These are phyloP conservation scores for Sylvilagus floridanus DNA, from an alignment of 2,797 vertebrate species.

Conservation along the genomic window DNA sequence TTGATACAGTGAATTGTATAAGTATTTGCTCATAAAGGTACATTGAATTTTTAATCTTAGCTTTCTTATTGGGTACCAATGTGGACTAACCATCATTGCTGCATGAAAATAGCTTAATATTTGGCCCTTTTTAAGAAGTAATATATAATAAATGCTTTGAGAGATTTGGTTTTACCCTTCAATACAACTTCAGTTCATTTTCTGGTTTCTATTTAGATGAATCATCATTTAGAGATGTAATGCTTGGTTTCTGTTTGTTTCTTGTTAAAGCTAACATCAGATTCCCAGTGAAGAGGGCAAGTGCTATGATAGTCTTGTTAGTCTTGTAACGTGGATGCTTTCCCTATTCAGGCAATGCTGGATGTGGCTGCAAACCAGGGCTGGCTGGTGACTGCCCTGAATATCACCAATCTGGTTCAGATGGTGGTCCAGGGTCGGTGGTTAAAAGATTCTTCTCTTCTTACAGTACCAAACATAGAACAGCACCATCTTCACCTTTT, in stretches of 20 bases:
- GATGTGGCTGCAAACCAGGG: constrained; percentile 96
- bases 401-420: constrained; percentile 94
- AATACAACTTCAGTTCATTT: neutral
- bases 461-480: constrained; percentile 94
- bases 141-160: neutral
- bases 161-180: neutral
- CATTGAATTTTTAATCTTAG: constrained; percentile 1
- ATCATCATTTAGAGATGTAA: neutral
- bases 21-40: constrained; percentile 34
- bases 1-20: constrained; percentile 14
- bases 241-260: neutral
- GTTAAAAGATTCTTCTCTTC: constrained; percentile 94
- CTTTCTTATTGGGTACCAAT: neutral
- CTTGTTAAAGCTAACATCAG: neutral
- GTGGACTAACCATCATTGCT: neutral
- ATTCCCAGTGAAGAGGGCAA: neutral
- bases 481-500: constrained; percentile 94
- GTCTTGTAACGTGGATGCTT: constrained; percentile 27
- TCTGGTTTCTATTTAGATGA: constrained; percentile 10
- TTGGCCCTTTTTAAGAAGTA: neutral
- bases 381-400: constrained; percentile 95
- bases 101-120: neutral
- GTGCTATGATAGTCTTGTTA: neutral
- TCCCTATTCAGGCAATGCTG: constrained; percentile 93
- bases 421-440: constrained; percentile 98